Evolutionary conservation across 2,797 vertebrate species (phyloP), one percentile per base, ranked within the genome.

Genomic region (Hemitrygon akajei): DNA sequence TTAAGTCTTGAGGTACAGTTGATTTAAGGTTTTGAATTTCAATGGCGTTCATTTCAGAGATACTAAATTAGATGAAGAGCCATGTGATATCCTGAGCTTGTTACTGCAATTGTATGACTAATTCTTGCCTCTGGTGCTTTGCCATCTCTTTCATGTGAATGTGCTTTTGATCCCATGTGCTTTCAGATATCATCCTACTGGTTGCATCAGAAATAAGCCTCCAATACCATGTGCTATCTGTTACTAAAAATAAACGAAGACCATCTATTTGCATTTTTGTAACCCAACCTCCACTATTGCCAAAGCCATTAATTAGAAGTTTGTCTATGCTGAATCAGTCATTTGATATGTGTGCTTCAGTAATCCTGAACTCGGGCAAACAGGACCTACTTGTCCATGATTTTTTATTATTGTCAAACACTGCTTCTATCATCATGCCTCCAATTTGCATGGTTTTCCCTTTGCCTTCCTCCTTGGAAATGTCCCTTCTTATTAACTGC

Each of bases 1-100:
- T 97, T 99, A 95, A 99, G 98, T 96, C 97, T 99, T 95, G 98
- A 99, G 98, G 99, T 99, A 97, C 93, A 93, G 18, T 94, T 11
- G 20, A 47, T 76, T 69, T 94, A 56, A 47, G 12, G 0, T 2
- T 94, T 84, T 73, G 14, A 37, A 86, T 25, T 40, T 66, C 56
- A 47, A 58, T 4, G 58, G 56, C 14, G 1, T 58, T 58, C 25
- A 86, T 5, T 60, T 89, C 18, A 89, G 18, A 60, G 16, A 11
- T 30, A 14, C 10, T 86, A 7, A 18, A 37, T 89, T 69, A 30
- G 14, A 7, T n/a, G 1, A 18, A 34, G 34, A 22, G 6, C 22
- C 58, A n/a, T 87, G 84, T 30, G 58, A 7, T 87, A 60, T n/a
- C 12, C 12, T 63, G 58, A 87, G 20, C 22, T 27, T 75, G 25